These are phyloP conservation scores for Drosophila anomalata DNA, from an alignment of 2,888 invertebrate species.

Conservation along the genomic window DNA sequence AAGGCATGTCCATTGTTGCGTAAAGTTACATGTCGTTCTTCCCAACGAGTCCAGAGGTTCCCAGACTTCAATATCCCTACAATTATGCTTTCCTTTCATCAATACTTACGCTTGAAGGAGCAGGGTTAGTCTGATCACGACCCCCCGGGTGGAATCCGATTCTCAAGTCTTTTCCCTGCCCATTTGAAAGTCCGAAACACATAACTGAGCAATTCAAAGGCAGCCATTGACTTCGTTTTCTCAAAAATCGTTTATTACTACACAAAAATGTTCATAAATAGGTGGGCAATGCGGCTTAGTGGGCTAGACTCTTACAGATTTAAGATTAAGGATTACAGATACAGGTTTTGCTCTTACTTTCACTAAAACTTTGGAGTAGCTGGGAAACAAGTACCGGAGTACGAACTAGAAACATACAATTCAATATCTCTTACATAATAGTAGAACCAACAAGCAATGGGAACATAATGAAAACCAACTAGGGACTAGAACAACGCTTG, in stretches of 20 bases:
- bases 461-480: slow-evolving; percentile 52
- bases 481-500: slow-evolving; percentile 81
- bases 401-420: slow-evolving; percentile 60
- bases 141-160: not conserved
- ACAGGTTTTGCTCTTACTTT: slow-evolving; percentile 50
- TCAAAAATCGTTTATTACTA: slow-evolving; percentile 57
- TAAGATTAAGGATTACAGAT: slow-evolving; percentile 3
- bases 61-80: not conserved
- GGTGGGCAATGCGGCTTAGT: slow-evolving; percentile 59
- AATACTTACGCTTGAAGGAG: slow-evolving; percentile 1
- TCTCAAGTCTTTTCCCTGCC: slow-evolving; percentile 2
- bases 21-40: slow-evolving; percentile 1
- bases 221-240: not conserved
- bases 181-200: not conserved
- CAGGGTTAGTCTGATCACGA: not conserved
- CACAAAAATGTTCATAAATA: slow-evolving; percentile 69
- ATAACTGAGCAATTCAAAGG: not conserved
- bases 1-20: not conserved
- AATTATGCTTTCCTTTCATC: not conserved
- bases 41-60: not conserved
- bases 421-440: slow-evolving; percentile 35
- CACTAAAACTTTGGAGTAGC: slow-evolving; percentile 72
- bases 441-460: slow-evolving; percentile 60
- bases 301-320: slow-evolving; percentile 23
- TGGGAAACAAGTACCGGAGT: slow-evolving; percentile 67